Conservation (phyloP, 1,140 invertebrate genomes). For the Battus philenor region DNA sequence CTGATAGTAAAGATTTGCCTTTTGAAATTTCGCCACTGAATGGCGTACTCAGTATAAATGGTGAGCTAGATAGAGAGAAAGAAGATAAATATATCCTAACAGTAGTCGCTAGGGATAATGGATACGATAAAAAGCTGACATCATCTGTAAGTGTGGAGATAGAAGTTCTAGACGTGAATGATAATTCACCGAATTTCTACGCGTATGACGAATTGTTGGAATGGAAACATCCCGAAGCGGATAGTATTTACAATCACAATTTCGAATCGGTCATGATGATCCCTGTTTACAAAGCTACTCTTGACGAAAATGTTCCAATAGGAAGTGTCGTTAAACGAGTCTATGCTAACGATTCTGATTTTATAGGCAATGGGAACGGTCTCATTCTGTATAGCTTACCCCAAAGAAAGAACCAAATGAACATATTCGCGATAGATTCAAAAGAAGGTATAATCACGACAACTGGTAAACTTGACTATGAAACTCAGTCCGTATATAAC, state of each 20-base stretch:
- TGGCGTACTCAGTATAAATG: slow-evolving; percentile 85
- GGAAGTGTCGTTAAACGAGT: slow-evolving; percentile 84
- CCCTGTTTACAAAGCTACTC: slow-evolving; percentile 83
- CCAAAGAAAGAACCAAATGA: slow-evolving; percentile 77
- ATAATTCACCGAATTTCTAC: slow-evolving; percentile 84
- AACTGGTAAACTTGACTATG: slow-evolving; percentile 84
- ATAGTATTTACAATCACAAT: slow-evolving; percentile 69
- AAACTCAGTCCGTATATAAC: slow-evolving; percentile 81
- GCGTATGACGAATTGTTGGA: slow-evolving; percentile 80
- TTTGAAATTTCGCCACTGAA: slow-evolving; percentile 85
- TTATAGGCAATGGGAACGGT: slow-evolving; percentile 88
- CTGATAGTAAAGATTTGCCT: slow-evolving; percentile 78
- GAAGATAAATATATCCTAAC: slow-evolving; percentile 83
- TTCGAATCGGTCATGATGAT: slow-evolving; percentile 75
- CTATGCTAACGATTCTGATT: slow-evolving; percentile 90
- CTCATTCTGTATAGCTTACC: slow-evolving; percentile 84
- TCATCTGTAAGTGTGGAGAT: slow-evolving; percentile 86
- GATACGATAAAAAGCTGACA: slow-evolving; percentile 77
- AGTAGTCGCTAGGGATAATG: slow-evolving; percentile 85
- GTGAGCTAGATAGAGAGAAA: slow-evolving; percentile 87
- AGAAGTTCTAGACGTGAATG: slow-evolving; percentile 87
- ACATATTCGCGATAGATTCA: slow-evolving; percentile 86
- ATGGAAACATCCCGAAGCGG: slow-evolving; percentile 70
- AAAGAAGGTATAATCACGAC: slow-evolving; percentile 88
- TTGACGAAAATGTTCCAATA: slow-evolving; percentile 82